Base-by-base conservation (phyloP, 2,888 invertebrate species). In the Orchesellides sinensis region DNA sequence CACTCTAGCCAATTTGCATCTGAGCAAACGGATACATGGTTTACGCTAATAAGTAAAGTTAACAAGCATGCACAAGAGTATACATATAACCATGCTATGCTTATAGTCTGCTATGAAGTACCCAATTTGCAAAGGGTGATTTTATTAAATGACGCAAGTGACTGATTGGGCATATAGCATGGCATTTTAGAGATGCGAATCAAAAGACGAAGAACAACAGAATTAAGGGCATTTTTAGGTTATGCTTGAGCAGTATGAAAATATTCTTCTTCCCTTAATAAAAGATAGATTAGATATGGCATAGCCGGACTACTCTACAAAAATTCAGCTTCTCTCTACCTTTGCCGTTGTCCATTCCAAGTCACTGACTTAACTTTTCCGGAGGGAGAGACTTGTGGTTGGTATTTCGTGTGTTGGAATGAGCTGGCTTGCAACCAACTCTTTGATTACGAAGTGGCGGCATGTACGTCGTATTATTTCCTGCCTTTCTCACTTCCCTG, bases 381-480 rank as follows among this genome's bases (percentile, higher is more conserved):
- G 45, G 59, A 49, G 65, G 54, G 72, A 59, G 21, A 70, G 23
- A 54, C 45, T 59, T 23, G 19, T 27, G 27, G 72, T 19, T 25
- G n/a, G 6, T 52, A 29, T 23, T 29, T 29, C 27, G 49, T 29
- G 27, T 14, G 14, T n/a, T n/a, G n/a, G n/a, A n/a, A n/a, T n/a
- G n/a, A n/a, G n/a, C n/a, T n/a, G n/a, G n/a, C n/a, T n/a, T n/a
- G 69, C 21, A 54, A 19, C 8, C 32, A 47, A 61, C 12, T 59
- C 27, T 32, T n/a, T n/a, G n/a, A n/a, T n/a, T 2, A 21, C 12
- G 40, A 63, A 17, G 59, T 14, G 35, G 25, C n/a, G 23, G 59
- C 10, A 63, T 2, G 56, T 21, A 65, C 23, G 59, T 70, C 27
- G 70, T 27, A 78, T 78, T 52, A 78, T 70, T 78, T 78, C 78